Base-by-base conservation (phyloP, 2,888 invertebrate species). In the Vanessa cardui region DNA sequence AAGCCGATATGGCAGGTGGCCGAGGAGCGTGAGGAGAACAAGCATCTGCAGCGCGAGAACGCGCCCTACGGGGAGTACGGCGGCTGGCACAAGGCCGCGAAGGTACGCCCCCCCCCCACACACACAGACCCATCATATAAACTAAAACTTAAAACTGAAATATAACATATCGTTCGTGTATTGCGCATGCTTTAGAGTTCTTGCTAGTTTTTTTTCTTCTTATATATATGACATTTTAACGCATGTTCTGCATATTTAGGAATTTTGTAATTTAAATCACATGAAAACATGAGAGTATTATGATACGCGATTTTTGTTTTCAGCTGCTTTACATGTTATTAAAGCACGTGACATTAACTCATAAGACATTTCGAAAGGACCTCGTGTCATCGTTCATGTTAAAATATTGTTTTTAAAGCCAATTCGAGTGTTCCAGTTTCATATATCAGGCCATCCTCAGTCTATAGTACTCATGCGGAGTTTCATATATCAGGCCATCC, bases 1-100 rank as follows among this genome's bases (percentile, higher is more conserved):
- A 98, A 98, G 90, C 97, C 98, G 12, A 98, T 99, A 84, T 98
- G 98, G 98, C 97, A 98, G 94, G 98, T 99, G 80, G 99, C 99
- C 0, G 99, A 99, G 88, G 99, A 99, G 83, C 94, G 99, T 6
- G 99, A 99, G 87, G 99, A 99, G 87, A 98, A 98, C 89, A 99
- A 99, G 89, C 95, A 95, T 78, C 94, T 96, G 82, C 97, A 97
- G 89, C 95, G 96, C 82, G 97, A 97, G 83, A 97, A 97, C 83
- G 96, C 96, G 26, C 98, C 98, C 0, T 98, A 98, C 78, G 97
- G 97, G 6, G 97, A 97, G 80, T 98, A 98, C 81, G 98, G 98
- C 18, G 98, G 98, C 26, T 99, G 99, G 99, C 99, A 99, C 86
- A 99, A 99, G 90, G 98, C 99, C 64, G 98, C 99, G 60, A 99